Evolutionary conservation across 2,888 invertebrate genomes (phyloP), one percentile per base, ranked within the genome.

Genomic region (Leptarthrus brevirostris): DNA sequence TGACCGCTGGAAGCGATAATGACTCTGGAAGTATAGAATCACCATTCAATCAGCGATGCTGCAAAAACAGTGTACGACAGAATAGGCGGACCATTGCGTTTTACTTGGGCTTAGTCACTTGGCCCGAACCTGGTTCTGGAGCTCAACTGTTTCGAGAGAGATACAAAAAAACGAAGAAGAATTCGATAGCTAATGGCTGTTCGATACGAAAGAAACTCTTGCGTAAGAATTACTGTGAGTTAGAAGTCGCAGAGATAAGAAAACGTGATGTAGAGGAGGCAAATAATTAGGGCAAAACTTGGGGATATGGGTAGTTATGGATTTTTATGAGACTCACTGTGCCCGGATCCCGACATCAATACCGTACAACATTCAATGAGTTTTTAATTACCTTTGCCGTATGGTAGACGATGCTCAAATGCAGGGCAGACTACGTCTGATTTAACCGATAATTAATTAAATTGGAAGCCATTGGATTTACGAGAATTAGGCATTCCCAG

Each of bases 1-100:
- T 56, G 30, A 26, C 36, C 34, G 34, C 58, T 58, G 58, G 58
- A 58, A 58, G 58, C 58, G 58, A 58, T 58, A 58, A 58, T 58
- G 36, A 58, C 36, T 58, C 36, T 3, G 58, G 36, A 58, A 58
- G 58, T 36, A 58, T 34, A 20, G 18, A 34, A 36, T 18, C 36
- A 36, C 36, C 34, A 36, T 58, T 58, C 34, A 58, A 58, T 58
- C 58, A 34, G 16, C 20, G 49, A 16, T 12, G 36, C 58, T 58
- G 36, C 36, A 40, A 58, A 36, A 18, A 20, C 58, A 58, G 36
- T 36, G 36, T 36, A 36, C 18, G 16, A 36, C 58, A 12, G n/a
- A 58, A 58, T 12, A 58, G 58, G 58, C 58, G 58, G 58, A 20
- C 36, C 36, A 58, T 3, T 58, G 34, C 58, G 36, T 58, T 34